Percentiles rank a stretch among this genome's conserved stretches.
phyloP scores from a whole-genome alignment of 1,140 invertebrate genomes.

The Thrips palmi region DNA sequence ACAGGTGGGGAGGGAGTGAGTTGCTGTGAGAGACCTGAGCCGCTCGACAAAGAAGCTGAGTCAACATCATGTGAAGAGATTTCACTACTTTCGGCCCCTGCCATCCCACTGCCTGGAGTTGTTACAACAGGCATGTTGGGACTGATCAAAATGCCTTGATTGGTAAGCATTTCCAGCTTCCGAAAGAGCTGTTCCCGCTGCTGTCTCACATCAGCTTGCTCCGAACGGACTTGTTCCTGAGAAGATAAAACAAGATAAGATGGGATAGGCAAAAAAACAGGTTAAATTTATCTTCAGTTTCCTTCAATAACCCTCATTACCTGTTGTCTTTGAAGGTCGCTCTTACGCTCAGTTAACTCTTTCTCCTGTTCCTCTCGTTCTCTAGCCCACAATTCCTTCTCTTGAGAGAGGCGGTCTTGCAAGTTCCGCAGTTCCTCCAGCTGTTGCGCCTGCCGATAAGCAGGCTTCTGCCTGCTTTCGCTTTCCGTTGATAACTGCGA shows the following conservation, averaged over 20 bases:
- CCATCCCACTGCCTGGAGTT: slow-evolving; percentile 10
- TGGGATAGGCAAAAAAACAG: background rate
- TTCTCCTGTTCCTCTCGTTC: slow-evolving; percentile 38
- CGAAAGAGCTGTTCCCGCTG: slow-evolving; percentile 73
- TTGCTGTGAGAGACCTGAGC: slow-evolving; percentile 9
- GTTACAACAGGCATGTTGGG: slow-evolving; percentile 17
- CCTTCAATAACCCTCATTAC: slow-evolving; percentile 19
- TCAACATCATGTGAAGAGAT: too few relatives aligned
- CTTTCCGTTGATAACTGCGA: slow-evolving; percentile 17
- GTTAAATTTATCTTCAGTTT: slow-evolving; percentile 1
- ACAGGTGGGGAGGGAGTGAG: slow-evolving; percentile 16
- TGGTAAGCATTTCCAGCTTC: slow-evolving; percentile 56
- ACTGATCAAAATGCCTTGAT: slow-evolving; percentile 39
- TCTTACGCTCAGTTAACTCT: slow-evolving; percentile 43
- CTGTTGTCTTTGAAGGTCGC: slow-evolving; percentile 33
- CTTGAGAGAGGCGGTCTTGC: slow-evolving; percentile 57
- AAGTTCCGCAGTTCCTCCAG: slow-evolving; percentile 52
- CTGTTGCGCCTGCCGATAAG: slow-evolving; percentile 49
- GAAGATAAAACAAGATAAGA: slow-evolving; percentile 2
- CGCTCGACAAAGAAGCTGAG: slow-evolving; percentile 12
- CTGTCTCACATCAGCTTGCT: slow-evolving; percentile 65
- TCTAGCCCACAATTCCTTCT: slow-evolving; percentile 55
- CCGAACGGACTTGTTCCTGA: slow-evolving; percentile 43
- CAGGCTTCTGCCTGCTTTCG: slow-evolving; percentile 22
- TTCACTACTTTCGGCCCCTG: background rate